A percentile compares a stretch with the other conserved stretches of the same genome.
phyloP scores from a whole-genome alignment of 2,888 invertebrate species.

The Eilema depressum region DNA sequence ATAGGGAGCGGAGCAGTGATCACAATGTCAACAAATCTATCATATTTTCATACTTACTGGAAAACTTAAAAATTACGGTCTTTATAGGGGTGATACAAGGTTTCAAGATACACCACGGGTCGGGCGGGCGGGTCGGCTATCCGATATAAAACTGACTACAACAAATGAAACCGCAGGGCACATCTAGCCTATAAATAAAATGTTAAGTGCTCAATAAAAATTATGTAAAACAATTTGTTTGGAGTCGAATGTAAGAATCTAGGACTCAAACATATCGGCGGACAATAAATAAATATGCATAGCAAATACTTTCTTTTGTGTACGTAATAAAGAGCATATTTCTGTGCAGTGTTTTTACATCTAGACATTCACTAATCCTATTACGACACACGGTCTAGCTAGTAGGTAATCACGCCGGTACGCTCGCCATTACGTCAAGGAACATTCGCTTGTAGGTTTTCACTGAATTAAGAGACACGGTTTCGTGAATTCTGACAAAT shows the following conservation, averaged over 20 bases:
- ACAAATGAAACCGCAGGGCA: neutral
- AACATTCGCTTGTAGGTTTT: slow-evolving; percentile 52
- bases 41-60: too few species aligned
- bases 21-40: too few species aligned
- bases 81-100: too few species aligned
- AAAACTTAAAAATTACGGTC: too few species aligned
- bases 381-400: slow-evolving; percentile 33
- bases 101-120: too few species aligned
- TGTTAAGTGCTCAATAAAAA: neutral
- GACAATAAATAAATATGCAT: neutral
- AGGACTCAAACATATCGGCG: neutral
- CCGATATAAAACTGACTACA: too few species aligned
- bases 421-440: slow-evolving; percentile 38
- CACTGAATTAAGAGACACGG: slow-evolving; percentile 37
- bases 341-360: slow-evolving; percentile 11
- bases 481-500: neutral
- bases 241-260: neutral
- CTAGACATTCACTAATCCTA: slow-evolving; percentile 42
- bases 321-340: neutral
- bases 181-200: neutral
- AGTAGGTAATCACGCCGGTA: slow-evolving; percentile 34
- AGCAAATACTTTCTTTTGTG: slow-evolving; percentile 2
- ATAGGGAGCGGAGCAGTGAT: too few species aligned
- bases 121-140: too few species aligned
- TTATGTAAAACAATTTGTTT: neutral